Base-by-base conservation (phyloP, 2,888 invertebrate genomes). In the Heteromyza rotundicornis region DNA sequence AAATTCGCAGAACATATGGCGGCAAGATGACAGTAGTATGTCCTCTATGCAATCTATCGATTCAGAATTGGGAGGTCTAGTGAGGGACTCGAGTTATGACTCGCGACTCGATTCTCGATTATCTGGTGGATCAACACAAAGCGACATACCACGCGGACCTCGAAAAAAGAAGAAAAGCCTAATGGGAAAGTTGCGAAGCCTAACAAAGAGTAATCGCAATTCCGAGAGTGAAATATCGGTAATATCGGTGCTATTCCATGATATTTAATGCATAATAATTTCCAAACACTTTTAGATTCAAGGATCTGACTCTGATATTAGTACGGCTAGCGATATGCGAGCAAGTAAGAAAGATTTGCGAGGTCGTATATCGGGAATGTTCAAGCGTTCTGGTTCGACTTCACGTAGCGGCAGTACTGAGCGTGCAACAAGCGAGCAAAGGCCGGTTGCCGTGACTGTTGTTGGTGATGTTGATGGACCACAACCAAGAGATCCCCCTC, bases 1-100 rank as follows among this genome's bases (percentile, higher is more conserved):
- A n/a, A n/a, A n/a, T n/a, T n/a, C n/a, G n/a, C 85, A 90, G 84
- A 86, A 85, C 62, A 93, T 95, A 73, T 95, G 95, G 95, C 91
- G 90, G 70, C 89, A 90, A 24, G 90, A 90, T 57, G 92, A 93
- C 67, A 92, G 92, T 63, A 95, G 94, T 77, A 87, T 92, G 63
- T 91, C 92, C 0, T 94, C 94, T 64, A 86, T 94, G 82, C 92
- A 92, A 73, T 94, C 94, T 0, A 82, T 91, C 64, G 90, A 91
- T 71, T 89, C 89, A 1, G 89, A 88, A 64, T 80, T 86, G 35
- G 90, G 91, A 68, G 88, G 86, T 65, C 82, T 89, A 82, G 88
- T 88, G 54, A 86, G 92, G 57, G 93, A 93, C 78, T 87, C 89
- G 47, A 92, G 92, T 77, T 69, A 79, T 57, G 80, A 80, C 17